A percentile compares a stretch with the other conserved stretches of the same genome.
Conservation (phyloP, 2,888 invertebrate species). For the Lasioglossum vierecki region DNA sequence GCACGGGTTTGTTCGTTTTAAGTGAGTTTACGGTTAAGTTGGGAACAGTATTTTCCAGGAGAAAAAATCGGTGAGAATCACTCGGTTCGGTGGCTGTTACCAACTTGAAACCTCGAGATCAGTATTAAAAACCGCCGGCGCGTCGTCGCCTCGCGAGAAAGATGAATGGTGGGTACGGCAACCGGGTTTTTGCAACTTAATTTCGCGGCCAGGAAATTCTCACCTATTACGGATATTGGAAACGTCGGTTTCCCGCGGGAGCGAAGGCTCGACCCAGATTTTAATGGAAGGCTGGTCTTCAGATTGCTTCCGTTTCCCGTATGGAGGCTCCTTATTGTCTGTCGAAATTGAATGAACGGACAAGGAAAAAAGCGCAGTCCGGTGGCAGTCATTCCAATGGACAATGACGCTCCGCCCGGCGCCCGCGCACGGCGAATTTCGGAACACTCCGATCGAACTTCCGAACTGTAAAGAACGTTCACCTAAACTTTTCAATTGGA, state of each 20-base stretch:
- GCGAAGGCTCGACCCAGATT: slow-evolving; percentile 64
- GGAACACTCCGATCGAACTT: not conserved
- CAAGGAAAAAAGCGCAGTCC: slow-evolving; percentile 34
- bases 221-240: slow-evolving; percentile 60
- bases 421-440: not conserved
- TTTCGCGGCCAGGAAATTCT: slow-evolving; percentile 41
- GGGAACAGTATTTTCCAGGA: no score
- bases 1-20: not conserved
- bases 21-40: not conserved
- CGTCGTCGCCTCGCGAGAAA: not conserved
- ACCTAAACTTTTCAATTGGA: not conserved
- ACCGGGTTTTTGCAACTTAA: slow-evolving; percentile 35
- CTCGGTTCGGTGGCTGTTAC: no score
- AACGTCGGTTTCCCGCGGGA: slow-evolving; percentile 53
- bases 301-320: slow-evolving; percentile 67
- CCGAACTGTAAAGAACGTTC: not conserved
- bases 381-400: slow-evolving; percentile 37
- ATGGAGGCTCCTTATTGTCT: slow-evolving; percentile 60
- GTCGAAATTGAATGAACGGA: slow-evolving; percentile 66
- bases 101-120: not conserved
- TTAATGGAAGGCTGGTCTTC: slow-evolving; percentile 62
- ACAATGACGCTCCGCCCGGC: not conserved
- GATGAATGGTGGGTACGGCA: not conserved
- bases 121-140: not conserved
- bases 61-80: not conserved